Conservation (phyloP, 2,888 invertebrate genomes). For the Eupithecia centaureata region DNA sequence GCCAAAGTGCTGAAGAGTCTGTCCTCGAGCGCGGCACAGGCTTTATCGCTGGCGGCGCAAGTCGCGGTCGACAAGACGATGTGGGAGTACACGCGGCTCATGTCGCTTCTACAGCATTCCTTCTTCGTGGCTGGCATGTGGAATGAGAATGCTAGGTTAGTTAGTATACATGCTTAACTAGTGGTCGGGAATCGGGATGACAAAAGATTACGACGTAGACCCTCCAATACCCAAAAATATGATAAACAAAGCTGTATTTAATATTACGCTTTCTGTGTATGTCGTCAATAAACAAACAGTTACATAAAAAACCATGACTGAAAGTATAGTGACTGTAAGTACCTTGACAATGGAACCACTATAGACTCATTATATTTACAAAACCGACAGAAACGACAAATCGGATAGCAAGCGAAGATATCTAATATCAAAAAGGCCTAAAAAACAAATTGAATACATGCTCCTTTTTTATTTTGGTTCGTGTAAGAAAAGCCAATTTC, state of each 20-base stretch:
- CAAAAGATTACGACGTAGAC: no score
- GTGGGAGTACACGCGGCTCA: slow-evolving; percentile 78
- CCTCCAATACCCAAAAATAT: no score
- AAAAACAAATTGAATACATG: no score
- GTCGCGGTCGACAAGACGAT: slow-evolving; percentile 75
- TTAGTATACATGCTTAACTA: not conserved
- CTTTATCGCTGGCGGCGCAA: slow-evolving; percentile 73
- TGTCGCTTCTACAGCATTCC: slow-evolving; percentile 77
- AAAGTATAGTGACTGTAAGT: no score
- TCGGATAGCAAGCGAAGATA: no score
- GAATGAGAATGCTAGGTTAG: slow-evolving; percentile 71
- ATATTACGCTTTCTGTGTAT: not conserved
- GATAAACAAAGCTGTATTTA: not conserved
- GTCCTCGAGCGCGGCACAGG: slow-evolving; percentile 69
- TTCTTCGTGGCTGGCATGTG: slow-evolving; percentile 78
- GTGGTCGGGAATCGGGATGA: no score
- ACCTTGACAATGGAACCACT: no score
- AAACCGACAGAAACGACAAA: no score
- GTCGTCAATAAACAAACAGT: not conserved
- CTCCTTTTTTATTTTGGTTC: no score
- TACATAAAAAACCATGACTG: not conserved
- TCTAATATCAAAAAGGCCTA: no score
- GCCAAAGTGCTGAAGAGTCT: slow-evolving; percentile 73
- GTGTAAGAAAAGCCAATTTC: no score
- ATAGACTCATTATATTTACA: no score